phyloP scores from a whole-genome alignment of 2,113 vertebrate species.

The Lynx canadensis region DNA sequence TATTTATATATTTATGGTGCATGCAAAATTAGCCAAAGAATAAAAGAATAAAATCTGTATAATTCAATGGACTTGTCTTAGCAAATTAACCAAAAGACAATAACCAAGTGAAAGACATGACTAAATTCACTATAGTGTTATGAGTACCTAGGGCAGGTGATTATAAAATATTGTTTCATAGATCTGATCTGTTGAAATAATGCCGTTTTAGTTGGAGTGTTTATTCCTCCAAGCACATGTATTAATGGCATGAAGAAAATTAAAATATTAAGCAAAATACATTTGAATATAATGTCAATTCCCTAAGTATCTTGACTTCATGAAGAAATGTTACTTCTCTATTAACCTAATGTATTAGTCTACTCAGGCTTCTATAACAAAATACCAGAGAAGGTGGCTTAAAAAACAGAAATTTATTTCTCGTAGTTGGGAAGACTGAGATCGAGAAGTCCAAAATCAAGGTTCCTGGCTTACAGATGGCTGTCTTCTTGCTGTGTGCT shows the following conservation, averaged over 20 bases:
- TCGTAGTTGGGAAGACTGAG: neutral
- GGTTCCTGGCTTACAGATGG: neutral
- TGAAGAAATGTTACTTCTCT: neutral
- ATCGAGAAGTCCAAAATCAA: neutral
- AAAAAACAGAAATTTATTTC: neutral
- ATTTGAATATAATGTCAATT: neutral
- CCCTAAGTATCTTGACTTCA: neutral
- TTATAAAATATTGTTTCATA: neutral
- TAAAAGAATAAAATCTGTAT: slow-evolving; percentile 40
- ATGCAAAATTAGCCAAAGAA: slow-evolving; percentile 53
- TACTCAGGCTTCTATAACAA: neutral
- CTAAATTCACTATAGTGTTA: slow-evolving; percentile 41
- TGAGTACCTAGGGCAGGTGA: slow-evolving; percentile 3
- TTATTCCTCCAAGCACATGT: neutral
- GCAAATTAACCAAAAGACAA: slow-evolving; percentile 73
- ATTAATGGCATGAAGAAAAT: slow-evolving; percentile 36
- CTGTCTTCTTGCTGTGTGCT: neutral
- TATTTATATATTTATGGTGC: slow-evolving; percentile 37
- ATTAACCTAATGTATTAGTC: neutral
- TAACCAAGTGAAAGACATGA: slow-evolving; percentile 28
- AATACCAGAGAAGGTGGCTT: neutral
- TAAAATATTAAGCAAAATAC: neutral
- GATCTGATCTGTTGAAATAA: neutral
- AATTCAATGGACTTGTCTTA: slow-evolving; percentile 69
- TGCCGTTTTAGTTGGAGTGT: neutral